Evolutionary conservation across 1,140 invertebrate species (phyloP), one percentile per base, ranked within the genome.

Genomic region (Neuroterus valhalla): DNA sequence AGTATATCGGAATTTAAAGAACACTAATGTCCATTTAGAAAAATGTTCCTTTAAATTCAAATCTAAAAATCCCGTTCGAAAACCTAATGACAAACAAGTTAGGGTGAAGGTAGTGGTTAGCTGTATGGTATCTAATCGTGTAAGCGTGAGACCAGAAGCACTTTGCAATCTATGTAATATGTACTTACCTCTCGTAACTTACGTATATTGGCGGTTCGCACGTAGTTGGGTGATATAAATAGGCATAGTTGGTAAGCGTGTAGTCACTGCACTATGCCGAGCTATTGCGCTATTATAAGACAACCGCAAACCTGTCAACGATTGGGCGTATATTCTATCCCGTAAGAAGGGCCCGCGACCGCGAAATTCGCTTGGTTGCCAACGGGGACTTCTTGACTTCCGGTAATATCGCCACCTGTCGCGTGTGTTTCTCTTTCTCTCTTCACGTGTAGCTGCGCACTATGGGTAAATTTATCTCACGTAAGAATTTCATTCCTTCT

Each of bases 281-380:
- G 75, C 81, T 73, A 84, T 83, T 74, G 75, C 81, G 85, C 88
- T 89, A 88, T 89, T 89, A 88, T 85, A 88, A 86, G 85, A 88
- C 82, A 86, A 88, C 85, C 83, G 87, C 87, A 88, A 89, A 89
- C 80, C 86, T 89, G 87, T 89, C 88, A 87, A 79, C 86, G 79
- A 82, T 77, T 67, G 78, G 70, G 68, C 72, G 80, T 72, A 62
- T 72, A 73, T 66, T 42, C 68, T 69, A 50, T 62, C 46, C 68
- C 76, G 76, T 73, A 75, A 79, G 79, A 79, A 77, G 67, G 45
- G 69, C 68, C 72, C 72, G 23, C 69, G 71, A 78, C 76, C 77
- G 78, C 81, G 82, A 84, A 79, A 81, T 85, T 85, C 77, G 68
- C 79, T 72, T 68, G 73, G 21, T 48, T 76, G 72, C 76, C 76